Conservation (phyloP, 1,140 invertebrate genomes). For the Aphaenogaster rudis region DNA sequence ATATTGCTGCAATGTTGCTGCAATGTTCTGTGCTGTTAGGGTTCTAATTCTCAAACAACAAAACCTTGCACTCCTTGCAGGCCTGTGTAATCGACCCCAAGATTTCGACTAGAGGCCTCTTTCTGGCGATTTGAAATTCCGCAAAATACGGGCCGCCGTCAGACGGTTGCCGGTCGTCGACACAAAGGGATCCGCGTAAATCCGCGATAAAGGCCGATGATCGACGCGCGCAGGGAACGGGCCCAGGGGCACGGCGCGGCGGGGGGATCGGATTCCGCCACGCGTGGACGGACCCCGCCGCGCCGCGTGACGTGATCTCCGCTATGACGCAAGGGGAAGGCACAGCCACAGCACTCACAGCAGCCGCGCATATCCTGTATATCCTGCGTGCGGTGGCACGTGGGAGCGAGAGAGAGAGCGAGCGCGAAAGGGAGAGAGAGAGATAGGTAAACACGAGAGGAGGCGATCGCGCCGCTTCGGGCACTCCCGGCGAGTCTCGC, state of each 20-base stretch:
- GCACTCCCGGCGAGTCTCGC: constrained; percentile 61
- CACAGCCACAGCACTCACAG: not conserved
- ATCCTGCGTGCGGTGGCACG: not conserved
- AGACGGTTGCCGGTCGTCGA: not conserved
- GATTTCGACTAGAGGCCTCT: no score
- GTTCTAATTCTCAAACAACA: no score
- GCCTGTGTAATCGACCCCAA: no score
- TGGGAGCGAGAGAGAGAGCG: constrained; percentile 31
- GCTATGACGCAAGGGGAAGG: constrained; percentile 54
- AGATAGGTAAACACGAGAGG: constrained; percentile 56
- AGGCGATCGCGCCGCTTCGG: constrained; percentile 70
- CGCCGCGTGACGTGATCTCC: constrained; percentile 67
- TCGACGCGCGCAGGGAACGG: not conserved
- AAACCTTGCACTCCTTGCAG: no score
- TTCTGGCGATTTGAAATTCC: not conserved
- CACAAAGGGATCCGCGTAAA: not conserved
- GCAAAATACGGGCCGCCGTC: not conserved
- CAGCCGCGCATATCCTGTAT: constrained; percentile 48
- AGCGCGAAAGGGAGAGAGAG: constrained; percentile 62
- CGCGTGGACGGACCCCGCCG: constrained; percentile 36
- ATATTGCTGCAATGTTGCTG: no score
- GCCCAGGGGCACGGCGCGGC: not conserved
- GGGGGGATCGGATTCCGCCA: not conserved
- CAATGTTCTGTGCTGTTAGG: no score
- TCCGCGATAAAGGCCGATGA: not conserved